These are phyloP conservation scores for Melopsittacus undulatus DNA, from an alignment of 2,797 vertebrate genomes.

Conservation along the genomic window DNA sequence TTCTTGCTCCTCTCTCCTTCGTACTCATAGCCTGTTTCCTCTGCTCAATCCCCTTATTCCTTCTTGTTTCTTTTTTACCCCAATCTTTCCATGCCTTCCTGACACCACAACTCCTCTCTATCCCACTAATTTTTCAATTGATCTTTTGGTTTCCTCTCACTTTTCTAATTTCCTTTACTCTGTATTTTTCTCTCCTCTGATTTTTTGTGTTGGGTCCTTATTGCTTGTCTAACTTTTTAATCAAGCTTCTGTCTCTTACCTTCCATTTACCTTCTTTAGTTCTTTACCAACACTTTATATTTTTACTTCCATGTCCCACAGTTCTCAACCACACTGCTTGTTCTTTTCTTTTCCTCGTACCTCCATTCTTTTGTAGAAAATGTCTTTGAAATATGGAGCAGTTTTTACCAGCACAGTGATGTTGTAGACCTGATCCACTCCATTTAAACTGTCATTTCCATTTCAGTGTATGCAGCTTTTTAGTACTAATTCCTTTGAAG, in stretches of 20 bases:
- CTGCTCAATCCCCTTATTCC: not conserved
- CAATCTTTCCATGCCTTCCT: not conserved
- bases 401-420: constrained; percentile 16
- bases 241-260: not conserved
- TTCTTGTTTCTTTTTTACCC: not conserved
- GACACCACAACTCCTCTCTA: fast-evolving
- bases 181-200: not conserved
- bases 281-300: not conserved
- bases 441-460: constrained; percentile 38
- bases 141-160: not conserved
- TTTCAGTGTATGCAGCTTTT: constrained; percentile 41
- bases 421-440: not conserved
- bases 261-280: not conserved
- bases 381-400: not conserved
- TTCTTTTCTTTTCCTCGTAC: not conserved
- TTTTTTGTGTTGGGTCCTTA: not conserved
- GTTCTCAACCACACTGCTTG: not conserved
- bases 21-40: not conserved
- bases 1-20: not conserved
- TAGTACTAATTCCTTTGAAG: constrained; percentile 60
- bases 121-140: not conserved
- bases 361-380: not conserved
- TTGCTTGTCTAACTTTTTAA: not conserved
- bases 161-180: not conserved
- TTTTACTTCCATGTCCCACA: not conserved